Conservation (phyloP, 2,888 invertebrate genomes). For the Eristalinus sepulchralis region DNA sequence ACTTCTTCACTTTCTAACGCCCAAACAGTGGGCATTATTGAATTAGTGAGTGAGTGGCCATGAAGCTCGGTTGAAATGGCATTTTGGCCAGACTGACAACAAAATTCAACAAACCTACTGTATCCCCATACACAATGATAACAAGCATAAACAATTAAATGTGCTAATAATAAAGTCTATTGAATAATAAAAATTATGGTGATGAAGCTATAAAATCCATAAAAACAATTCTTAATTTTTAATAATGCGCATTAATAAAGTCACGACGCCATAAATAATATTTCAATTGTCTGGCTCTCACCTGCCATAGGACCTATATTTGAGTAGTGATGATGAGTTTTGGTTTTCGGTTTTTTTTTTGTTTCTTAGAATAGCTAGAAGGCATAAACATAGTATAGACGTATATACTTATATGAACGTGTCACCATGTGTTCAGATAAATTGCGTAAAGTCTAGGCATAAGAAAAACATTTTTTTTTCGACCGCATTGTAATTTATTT, state of each 20-base stretch:
- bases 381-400: no score
- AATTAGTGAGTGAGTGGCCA: constrained; percentile 26
- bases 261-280: constrained; percentile 71
- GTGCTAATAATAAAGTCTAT: constrained; percentile 77
- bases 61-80: background rate
- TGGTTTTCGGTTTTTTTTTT: background rate
- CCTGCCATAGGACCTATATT: background rate
- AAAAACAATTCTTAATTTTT: constrained; percentile 79
- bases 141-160: constrained; percentile 75
- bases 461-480: background rate
- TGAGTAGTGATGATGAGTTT: background rate
- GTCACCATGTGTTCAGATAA: background rate
- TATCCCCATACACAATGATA: constrained; percentile 45
- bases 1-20: background rate
- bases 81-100: background rate
- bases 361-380: background rate
- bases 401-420: background rate
- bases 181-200: constrained; percentile 77
- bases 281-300: constrained; percentile 34
- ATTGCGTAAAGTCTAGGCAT: background rate
- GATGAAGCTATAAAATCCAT: constrained; percentile 80
- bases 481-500: background rate
- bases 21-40: constrained; percentile 5
- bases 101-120: background rate
- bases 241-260: constrained; percentile 75